Evolutionary conservation across 2,797 vertebrate genomes (phyloP).

Genomic region (Ceryle rudis): DNA sequence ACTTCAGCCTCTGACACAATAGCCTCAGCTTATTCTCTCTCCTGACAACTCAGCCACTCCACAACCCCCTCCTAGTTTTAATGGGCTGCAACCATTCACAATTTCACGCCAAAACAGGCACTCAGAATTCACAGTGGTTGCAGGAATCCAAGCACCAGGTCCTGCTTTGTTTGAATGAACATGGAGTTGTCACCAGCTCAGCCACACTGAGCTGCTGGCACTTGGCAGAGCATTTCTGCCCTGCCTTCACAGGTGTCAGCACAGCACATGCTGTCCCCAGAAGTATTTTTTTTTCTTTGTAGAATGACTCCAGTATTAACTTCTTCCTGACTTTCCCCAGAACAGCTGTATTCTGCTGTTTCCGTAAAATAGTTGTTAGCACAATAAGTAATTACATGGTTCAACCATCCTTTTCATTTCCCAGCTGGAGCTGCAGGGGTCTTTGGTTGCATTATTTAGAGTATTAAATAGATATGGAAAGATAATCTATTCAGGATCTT

Average conservation of each 20-base stretch:
- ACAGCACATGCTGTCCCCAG: background rate
- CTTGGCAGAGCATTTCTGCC: background rate
- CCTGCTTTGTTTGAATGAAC: background rate
- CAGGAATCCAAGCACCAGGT: background rate
- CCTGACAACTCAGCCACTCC: accelerated
- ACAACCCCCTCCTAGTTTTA: background rate
- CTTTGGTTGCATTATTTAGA: conserved; percentile 15
- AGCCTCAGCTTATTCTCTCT: background rate
- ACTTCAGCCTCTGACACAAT: background rate
- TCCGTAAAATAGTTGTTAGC: background rate
- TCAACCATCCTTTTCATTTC: conserved; percentile 20
- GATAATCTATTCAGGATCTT: conserved; percentile 12
- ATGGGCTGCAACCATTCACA: background rate
- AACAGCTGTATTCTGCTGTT: background rate
- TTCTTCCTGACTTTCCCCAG: background rate
- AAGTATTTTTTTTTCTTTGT: background rate
- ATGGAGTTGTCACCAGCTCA: background rate
- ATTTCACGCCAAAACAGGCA: background rate
- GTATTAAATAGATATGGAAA: conserved; percentile 41
- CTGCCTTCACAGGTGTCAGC: background rate
- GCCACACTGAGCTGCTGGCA: background rate
- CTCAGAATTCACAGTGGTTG: background rate
- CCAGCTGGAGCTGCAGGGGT: conserved; percentile 18
- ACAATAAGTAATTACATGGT: conserved; percentile 11
- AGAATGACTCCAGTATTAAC: background rate